Conservation (phyloP, 30 jellyfish, hydroid and myxozoan genomes). For the Aurelia sp. region DNA sequence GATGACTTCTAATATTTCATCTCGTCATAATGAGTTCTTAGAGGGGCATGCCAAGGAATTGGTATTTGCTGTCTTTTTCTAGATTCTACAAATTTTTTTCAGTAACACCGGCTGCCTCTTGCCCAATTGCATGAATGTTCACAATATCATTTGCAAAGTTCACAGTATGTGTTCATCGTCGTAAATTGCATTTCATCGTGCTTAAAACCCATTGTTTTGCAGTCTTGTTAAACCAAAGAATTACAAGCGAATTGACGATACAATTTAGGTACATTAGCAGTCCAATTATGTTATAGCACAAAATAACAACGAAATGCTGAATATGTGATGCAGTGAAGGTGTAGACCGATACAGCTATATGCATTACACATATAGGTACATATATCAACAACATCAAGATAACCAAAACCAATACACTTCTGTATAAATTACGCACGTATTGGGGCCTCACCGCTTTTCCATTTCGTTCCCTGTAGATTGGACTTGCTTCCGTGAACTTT, state of each 20-base stretch:
- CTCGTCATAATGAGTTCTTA: too few relatives aligned
- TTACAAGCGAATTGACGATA: not conserved
- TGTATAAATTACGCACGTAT: not conserved
- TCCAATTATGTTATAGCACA: not conserved
- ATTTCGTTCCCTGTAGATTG: not conserved
- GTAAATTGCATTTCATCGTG: not conserved
- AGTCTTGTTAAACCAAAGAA: not conserved
- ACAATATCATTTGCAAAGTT: too few relatives aligned
- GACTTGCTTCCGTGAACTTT: constrained; percentile 2
- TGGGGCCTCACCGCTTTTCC: not conserved
- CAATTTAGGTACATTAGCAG: not conserved
- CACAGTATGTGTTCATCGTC: too few relatives aligned
- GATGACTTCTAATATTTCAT: too few relatives aligned
- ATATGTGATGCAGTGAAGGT: not conserved
- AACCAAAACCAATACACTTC: too few relatives aligned
- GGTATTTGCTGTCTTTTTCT: too few relatives aligned
- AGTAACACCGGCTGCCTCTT: too few relatives aligned
- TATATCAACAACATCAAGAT: not conserved
- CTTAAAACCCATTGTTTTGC: not conserved
- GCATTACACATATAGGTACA: not conserved
- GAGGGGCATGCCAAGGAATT: too few relatives aligned
- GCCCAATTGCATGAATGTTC: too few relatives aligned
- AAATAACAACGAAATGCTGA: too few relatives aligned
- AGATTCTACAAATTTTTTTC: too few relatives aligned
- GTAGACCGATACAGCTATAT: not conserved